Evolutionary conservation across 2,888 invertebrate genomes (phyloP).

Genomic region (Phoenoteleia sp.): DNA sequence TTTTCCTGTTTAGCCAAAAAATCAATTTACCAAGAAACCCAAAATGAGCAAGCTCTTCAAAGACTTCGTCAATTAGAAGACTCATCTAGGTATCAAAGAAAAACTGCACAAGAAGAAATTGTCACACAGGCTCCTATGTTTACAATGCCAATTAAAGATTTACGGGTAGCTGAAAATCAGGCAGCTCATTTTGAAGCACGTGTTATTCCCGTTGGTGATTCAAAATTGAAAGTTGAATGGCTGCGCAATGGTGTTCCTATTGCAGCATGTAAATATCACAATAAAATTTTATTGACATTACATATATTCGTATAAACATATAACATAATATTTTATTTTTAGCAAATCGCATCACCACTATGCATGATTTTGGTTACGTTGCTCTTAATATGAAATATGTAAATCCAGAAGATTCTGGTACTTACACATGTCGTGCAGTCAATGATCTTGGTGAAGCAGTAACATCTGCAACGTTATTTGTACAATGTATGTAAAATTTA

Average conservation of each 20-base stretch:
- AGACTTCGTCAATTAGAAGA: conserved; percentile 95
- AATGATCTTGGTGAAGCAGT: conserved; percentile 98
- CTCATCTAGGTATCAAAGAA: conserved; percentile 91
- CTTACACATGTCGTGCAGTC: conserved; percentile 97
- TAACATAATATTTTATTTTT: conserved; percentile 45
- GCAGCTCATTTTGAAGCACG: conserved; percentile 98
- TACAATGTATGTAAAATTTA: conserved; percentile 92
- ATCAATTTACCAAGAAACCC: conserved; percentile 95
- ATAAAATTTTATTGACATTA: too few species aligned
- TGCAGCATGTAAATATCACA: conserved; percentile 92
- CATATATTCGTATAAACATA: background rate
- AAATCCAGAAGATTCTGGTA: conserved; percentile 98
- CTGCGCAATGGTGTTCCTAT: conserved; percentile 96
- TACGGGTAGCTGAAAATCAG: conserved; percentile 95
- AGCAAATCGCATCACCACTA: conserved; percentile 97
- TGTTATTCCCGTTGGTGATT: conserved; percentile 97
- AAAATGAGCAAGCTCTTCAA: conserved; percentile 94
- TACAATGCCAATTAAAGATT: conserved; percentile 96
- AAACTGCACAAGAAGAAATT: conserved; percentile 92
- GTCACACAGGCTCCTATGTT: conserved; percentile 96
- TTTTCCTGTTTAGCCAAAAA: conserved; percentile 90
- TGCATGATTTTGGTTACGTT: conserved; percentile 99
- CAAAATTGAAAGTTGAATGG: conserved; percentile 97
- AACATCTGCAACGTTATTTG: conserved; percentile 96
- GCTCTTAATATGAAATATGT: conserved; percentile 98